Percentiles rank a stretch among this genome's conserved stretches.
Evolutionary conservation across 2,888 invertebrate genomes (phyloP).

Genomic region (Heliconius cydno): DNA sequence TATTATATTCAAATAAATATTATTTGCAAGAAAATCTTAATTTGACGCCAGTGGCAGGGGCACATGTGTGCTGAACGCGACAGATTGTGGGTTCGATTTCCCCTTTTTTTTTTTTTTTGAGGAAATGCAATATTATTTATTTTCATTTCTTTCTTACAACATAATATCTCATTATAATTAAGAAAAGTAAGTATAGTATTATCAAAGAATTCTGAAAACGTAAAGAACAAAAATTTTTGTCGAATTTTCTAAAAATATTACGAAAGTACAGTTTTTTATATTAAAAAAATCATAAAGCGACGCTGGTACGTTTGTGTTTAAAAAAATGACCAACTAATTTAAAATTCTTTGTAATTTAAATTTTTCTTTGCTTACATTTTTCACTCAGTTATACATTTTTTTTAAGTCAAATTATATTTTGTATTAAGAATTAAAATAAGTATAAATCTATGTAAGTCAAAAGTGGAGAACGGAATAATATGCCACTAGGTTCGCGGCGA

Average conservation of each 20-base stretch:
- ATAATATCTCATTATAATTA: background rate
- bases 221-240: background rate
- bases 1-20: too few relatives aligned
- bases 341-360: slow-evolving; percentile 16
- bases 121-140: too few relatives aligned
- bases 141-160: too few relatives aligned
- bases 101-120: too few relatives aligned
- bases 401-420: background rate
- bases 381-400: background rate
- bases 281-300: background rate
- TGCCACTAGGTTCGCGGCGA: background rate
- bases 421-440: background rate
- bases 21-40: too few relatives aligned
- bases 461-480: background rate
- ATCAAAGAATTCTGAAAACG: background rate
- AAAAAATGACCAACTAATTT: slow-evolving; percentile 15
- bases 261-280: background rate
- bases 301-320: background rate
- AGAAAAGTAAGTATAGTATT: background rate
- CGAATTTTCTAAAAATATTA: background rate
- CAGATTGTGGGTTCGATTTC: too few relatives aligned
- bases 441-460: background rate
- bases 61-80: too few relatives aligned
- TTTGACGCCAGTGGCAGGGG: too few relatives aligned
- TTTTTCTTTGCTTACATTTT: background rate